phyloP scores from a whole-genome alignment of 2,113 vertebrate species.

The Myodes glareolus region DNA sequence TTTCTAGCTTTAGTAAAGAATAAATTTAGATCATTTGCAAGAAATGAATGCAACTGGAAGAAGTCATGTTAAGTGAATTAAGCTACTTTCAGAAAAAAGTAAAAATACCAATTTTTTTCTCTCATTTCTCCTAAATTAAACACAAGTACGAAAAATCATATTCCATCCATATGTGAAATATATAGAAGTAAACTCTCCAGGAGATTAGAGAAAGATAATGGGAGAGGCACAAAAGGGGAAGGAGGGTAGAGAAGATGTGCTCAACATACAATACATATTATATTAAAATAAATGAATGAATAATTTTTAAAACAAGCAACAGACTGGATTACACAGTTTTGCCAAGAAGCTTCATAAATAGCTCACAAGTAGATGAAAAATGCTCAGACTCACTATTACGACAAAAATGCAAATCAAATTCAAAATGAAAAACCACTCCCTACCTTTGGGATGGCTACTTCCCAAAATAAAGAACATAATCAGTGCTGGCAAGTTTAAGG shows the following conservation, averaged over 20 bases:
- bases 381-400: background rate
- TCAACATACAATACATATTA: background rate
- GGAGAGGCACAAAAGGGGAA: background rate
- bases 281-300: background rate
- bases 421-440: background rate
- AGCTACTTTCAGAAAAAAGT: background rate
- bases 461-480: background rate
- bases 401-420: conserved; percentile 37
- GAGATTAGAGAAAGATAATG: background rate
- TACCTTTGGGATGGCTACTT: background rate
- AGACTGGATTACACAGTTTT: background rate
- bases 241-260: background rate
- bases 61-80: background rate
- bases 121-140: background rate
- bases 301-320: background rate
- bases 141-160: background rate
- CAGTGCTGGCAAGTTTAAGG: background rate
- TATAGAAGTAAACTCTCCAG: background rate
- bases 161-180: background rate
- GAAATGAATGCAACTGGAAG: background rate
- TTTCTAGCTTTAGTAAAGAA: background rate
- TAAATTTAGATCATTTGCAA: background rate
- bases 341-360: background rate
- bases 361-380: background rate
- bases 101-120: background rate